Evolutionary conservation across 2,888 invertebrate species (phyloP).

Genomic region (Allygus modestus): DNA sequence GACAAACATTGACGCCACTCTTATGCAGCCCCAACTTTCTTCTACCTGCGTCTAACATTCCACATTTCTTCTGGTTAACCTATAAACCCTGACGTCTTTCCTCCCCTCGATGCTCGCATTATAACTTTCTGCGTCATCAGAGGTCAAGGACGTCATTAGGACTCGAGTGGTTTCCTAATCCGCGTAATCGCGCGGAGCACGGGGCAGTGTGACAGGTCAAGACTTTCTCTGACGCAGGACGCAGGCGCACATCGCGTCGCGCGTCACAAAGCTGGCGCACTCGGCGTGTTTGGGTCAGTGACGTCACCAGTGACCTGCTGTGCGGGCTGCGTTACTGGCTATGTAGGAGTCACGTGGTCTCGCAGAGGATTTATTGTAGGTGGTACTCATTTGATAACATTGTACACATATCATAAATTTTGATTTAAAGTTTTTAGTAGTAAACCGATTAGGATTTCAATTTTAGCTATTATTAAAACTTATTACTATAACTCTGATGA

Average conservation of each 20-base stretch:
- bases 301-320: neutral
- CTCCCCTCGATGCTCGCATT: neutral
- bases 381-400: no score
- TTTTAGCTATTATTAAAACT: no score
- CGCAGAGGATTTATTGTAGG: no score
- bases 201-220: neutral
- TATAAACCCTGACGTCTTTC: slow-evolving; percentile 15
- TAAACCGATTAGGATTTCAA: no score
- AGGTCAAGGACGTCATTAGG: neutral
- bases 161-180: slow-evolving; percentile 15
- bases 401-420: no score
- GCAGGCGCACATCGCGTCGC: neutral
- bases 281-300: slow-evolving; percentile 1
- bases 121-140: neutral
- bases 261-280: neutral
- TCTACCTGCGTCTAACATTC: neutral
- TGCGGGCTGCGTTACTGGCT: neutral
- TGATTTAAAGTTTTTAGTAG: no score
- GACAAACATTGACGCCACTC: neutral
- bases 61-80: neutral
- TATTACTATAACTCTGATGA: no score
- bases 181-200: neutral
- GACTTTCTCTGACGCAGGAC: slow-evolving; percentile 39
- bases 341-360: no score
- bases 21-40: no score